Conservation (phyloP, 2,113 vertebrate genomes). For the Silurus asotus region DNA sequence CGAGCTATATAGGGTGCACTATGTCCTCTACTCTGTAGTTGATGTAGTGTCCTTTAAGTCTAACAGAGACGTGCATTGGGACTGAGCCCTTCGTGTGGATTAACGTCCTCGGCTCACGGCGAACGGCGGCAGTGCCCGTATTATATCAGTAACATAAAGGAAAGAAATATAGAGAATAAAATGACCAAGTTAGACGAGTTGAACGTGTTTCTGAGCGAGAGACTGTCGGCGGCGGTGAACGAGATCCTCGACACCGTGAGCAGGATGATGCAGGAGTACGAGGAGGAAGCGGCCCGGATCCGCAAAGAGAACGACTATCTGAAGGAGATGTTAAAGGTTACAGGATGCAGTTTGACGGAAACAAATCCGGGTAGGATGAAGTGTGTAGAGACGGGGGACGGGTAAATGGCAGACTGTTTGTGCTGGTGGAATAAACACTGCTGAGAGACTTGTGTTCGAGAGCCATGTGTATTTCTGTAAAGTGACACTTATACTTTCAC, state of each 20-base stretch:
- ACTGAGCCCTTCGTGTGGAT: background rate
- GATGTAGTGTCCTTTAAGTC: background rate
- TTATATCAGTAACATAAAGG: background rate
- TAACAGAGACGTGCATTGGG: background rate
- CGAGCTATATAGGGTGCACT: background rate
- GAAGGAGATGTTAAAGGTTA: slow-evolving; percentile 71
- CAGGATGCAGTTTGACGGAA: slow-evolving; percentile 58
- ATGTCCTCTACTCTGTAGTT: background rate
- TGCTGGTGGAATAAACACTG: background rate
- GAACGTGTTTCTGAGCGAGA: slow-evolving; percentile 70
- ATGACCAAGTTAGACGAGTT: slow-evolving; percentile 72
- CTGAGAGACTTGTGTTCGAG: background rate
- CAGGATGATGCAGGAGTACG: slow-evolving; percentile 73
- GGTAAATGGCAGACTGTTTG: background rate
- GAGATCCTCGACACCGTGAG: slow-evolving; percentile 75
- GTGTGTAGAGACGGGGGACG: background rate
- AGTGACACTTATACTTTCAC: background rate
- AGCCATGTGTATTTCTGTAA: background rate
- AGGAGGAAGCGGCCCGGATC: slow-evolving; percentile 70
- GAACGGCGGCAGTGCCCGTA: background rate
- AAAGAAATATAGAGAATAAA: background rate
- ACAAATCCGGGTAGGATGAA: slow-evolving; percentile 28
- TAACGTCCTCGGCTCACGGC: background rate
- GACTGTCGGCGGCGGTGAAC: slow-evolving; percentile 68
- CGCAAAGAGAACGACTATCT: slow-evolving; percentile 70